These are phyloP conservation scores for Podarcis cretensis DNA, from an alignment of 2,113 vertebrate species.

Conservation along the genomic window DNA sequence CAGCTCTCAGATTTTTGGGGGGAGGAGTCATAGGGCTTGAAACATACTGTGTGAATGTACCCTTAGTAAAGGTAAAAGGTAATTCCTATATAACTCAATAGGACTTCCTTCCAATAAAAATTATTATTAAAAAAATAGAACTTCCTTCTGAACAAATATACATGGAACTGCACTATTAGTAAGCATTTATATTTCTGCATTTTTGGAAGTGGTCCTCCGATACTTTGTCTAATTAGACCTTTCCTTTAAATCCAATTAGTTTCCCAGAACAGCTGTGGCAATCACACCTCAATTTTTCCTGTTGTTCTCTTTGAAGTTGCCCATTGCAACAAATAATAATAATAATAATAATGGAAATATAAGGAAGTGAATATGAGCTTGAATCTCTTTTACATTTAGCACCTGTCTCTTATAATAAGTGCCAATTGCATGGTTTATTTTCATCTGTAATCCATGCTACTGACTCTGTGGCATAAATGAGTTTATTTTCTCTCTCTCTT, in stretches of 20 bases:
- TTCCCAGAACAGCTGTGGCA: rapidly evolving
- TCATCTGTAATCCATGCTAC: neutral
- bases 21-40: no score
- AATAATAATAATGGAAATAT: neutral
- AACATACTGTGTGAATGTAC: no score
- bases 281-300: neutral
- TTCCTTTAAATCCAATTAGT: no score
- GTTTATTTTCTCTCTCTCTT: neutral
- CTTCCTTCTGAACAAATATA: no score
- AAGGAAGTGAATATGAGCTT: neutral
- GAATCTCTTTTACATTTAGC: neutral
- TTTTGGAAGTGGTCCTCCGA: neutral
- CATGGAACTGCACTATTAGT: neutral
- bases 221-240: neutral
- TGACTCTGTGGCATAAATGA: neutral
- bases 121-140: no score
- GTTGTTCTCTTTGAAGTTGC: no score
- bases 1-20: no score
- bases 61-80: no score
- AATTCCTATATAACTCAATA: no score
- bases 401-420: neutral
- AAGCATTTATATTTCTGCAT: neutral
- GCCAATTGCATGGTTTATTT: neutral
- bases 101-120: no score
- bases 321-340: neutral